phyloP scores from a whole-genome alignment of 2,797 vertebrate species.

The Erethizon dorsatum region DNA sequence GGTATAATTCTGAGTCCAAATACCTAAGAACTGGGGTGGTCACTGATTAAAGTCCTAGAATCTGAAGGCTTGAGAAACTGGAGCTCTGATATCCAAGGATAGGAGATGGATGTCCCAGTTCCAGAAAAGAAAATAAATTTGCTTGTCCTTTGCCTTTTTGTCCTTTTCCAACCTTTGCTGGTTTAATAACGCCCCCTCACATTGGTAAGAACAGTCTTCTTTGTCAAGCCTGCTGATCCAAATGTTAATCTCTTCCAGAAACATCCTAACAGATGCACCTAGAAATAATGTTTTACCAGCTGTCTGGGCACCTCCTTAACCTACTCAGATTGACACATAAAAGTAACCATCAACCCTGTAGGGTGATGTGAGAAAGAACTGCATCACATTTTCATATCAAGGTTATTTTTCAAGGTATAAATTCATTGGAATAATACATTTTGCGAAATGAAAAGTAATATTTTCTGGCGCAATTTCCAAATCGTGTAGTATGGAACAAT shows the following conservation, averaged over 20 bases:
- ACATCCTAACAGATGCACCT: background rate
- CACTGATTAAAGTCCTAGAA: background rate
- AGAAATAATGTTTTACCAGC: slow-evolving; percentile 10
- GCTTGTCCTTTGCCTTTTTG: background rate
- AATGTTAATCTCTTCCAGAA: background rate
- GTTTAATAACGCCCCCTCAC: background rate
- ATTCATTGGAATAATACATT: background rate
- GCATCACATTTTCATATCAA: background rate
- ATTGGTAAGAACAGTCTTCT: background rate
- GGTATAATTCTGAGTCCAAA: background rate
- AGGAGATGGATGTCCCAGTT: background rate
- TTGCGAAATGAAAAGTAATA: background rate
- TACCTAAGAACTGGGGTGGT: background rate
- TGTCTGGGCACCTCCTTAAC: background rate
- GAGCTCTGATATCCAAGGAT: background rate
- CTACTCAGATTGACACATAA: background rate
- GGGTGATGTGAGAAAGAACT: background rate
- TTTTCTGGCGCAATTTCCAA: background rate
- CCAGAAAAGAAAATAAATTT: background rate
- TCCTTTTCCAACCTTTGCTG: background rate
- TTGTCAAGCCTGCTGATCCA: background rate
- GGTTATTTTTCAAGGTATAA: background rate
- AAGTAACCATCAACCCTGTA: background rate
- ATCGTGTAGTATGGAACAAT: background rate
- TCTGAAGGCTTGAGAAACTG: background rate